Base-by-base conservation (phyloP, 2,113 vertebrate genomes). In the Leptosomus discolor region DNA sequence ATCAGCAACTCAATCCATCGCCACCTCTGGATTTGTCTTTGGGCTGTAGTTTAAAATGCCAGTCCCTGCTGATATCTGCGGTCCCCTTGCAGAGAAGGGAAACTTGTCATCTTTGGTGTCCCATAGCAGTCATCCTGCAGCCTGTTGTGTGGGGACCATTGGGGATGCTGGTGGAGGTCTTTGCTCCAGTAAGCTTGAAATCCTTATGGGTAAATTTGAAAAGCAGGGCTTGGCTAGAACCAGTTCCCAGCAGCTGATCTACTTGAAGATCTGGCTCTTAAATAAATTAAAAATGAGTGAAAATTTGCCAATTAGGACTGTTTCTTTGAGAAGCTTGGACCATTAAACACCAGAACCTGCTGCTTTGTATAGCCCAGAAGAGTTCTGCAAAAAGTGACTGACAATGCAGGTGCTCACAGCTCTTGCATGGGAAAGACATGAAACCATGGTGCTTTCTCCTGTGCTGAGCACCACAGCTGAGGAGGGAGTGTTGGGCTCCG, bases 91-190 rank as follows among this genome's bases (percentile, higher is more conserved):
- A 5, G n/a, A 45, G 63, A n/a, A 41, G 29, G 58, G 58, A 51
- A 79, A 34, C 15, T 39, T 43, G 29, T 39, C 23, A 45, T 56
- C 29, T 82, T 22, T 57, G 34, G 70, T 64, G 34, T n/a, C 64
- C 50, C 7, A 10, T 6, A 41, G 60, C 21, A 56, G 15, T 23
- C 30, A 20, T 15, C 27, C 36, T 57, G 54, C 18, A 54, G 39
- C n/a, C 30, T 0, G 0, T 41, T 34, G 39, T 14, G 21, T 1
- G 5, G 29, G 9, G 11, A 67, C 23, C 36, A 26, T 5, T 41
- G 56, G 10, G 54, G 56, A 70, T 22, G 26, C 54, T 53, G 54
- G 8, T 2, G 2, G 70, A 43, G 20, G 41, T 13, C n/a, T 75
- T 61, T 54, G 21, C 46, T 48, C 60, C 46, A 48, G 17, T 19